phyloP scores from a whole-genome alignment of 1,140 invertebrate genomes.

The Listronotus oregonensis region DNA sequence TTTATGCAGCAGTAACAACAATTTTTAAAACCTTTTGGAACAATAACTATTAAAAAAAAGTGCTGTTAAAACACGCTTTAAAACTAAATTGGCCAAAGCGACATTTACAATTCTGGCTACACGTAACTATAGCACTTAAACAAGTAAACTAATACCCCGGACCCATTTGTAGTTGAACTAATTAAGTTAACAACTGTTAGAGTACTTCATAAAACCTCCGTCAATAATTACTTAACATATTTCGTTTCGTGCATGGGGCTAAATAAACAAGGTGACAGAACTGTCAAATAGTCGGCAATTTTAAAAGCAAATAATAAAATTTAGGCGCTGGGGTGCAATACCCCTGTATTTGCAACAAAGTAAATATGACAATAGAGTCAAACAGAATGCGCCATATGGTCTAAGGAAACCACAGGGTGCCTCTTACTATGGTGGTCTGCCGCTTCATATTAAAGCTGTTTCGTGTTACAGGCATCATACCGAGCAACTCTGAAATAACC shows the following conservation, averaged over 20 bases:
- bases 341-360: constrained; percentile 36
- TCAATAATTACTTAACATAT: constrained; percentile 28
- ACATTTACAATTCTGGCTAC: not conserved
- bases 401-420: constrained; percentile 35
- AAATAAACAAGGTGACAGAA: constrained; percentile 32
- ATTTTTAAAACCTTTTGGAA: too few species aligned
- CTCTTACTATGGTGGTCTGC: constrained; percentile 38
- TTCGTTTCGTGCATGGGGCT: constrained; percentile 21
- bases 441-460: constrained; percentile 27
- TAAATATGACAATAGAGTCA: constrained; percentile 37
- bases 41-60: too few species aligned
- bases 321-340: constrained; percentile 16
- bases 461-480: constrained; percentile 4
- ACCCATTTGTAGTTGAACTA: constrained; percentile 23
- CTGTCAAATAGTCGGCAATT: constrained; percentile 33
- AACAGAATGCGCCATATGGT: constrained; percentile 39
- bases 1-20: too few species aligned
- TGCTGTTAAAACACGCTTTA: too few species aligned
- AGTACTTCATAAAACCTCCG: constrained; percentile 19
- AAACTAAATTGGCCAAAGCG: too few species aligned
- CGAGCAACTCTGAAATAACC: constrained; percentile 1
- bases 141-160: constrained; percentile 11
- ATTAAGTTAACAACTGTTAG: constrained; percentile 28
- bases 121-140: constrained; percentile 7
- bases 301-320: constrained; percentile 30